A percentile compares a stretch with the other conserved stretches of the same genome.
Conservation (phyloP, 1,140 invertebrate species). For the Akabosia matsudoensis region DNA sequence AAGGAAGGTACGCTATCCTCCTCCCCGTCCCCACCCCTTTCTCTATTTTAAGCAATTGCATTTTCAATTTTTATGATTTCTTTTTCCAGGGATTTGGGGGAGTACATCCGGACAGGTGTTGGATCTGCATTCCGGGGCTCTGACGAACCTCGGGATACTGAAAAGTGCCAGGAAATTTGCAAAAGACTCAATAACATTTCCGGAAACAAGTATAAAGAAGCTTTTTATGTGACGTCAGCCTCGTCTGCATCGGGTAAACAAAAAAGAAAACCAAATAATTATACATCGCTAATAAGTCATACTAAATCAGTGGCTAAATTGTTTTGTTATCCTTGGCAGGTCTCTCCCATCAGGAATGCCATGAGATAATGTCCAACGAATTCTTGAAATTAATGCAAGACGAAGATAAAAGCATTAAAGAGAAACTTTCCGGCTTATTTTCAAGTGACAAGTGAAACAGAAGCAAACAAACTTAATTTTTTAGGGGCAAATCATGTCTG, state of each 20-base stretch:
- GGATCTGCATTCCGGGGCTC: slow-evolving; percentile 63
- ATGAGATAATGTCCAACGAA: slow-evolving; percentile 66
- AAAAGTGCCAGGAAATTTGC: slow-evolving; percentile 64
- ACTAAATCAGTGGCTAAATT: slow-evolving; percentile 13
- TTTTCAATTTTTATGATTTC: not conserved
- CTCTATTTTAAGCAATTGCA: not conserved
- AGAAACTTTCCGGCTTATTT: not conserved
- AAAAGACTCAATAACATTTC: slow-evolving; percentile 65
- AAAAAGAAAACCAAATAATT: not conserved
- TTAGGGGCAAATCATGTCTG: too few species aligned
- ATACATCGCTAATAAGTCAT: too few species aligned
- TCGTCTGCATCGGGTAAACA: slow-evolving; percentile 47
- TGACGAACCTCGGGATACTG: slow-evolving; percentile 55
- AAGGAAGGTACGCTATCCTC: slow-evolving; percentile 71
- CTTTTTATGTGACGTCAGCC: slow-evolving; percentile 58
- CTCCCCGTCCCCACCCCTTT: too few species aligned
- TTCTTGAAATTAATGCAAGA: slow-evolving; percentile 61
- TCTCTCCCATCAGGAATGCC: slow-evolving; percentile 66
- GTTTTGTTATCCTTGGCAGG: not conserved
- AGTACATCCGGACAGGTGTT: slow-evolving; percentile 67
- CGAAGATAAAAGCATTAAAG: slow-evolving; percentile 52
- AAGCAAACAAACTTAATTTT: too few species aligned
- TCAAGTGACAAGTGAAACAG: too few species aligned
- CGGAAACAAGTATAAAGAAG: slow-evolving; percentile 64
- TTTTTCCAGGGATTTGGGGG: slow-evolving; percentile 69